phyloP scores from a whole-genome alignment of 2,113 vertebrate genomes.

The human region DNA sequence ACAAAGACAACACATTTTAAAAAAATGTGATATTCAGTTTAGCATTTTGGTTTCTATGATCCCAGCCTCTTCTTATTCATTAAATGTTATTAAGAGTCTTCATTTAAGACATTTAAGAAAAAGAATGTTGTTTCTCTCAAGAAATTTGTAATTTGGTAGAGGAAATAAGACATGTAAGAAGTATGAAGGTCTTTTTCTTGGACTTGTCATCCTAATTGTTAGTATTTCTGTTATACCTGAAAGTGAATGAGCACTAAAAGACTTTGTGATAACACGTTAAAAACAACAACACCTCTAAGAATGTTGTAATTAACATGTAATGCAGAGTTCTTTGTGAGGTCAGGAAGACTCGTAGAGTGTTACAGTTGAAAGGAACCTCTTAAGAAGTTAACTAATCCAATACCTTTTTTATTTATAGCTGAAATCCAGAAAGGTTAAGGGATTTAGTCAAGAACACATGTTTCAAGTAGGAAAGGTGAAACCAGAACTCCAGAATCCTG shows the following conservation, averaged over 20 bases:
- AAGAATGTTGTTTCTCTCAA: background rate
- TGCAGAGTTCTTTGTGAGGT: background rate
- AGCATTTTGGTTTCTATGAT: constrained; percentile 27
- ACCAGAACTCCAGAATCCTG: background rate
- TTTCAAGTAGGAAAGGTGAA: background rate
- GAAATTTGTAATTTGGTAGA: background rate
- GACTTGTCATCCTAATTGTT: background rate
- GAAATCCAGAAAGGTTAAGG: background rate
- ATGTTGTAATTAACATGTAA: constrained; percentile 20
- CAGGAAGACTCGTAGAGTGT: background rate
- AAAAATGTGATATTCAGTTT: constrained; percentile 1
- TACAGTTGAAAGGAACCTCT: background rate
- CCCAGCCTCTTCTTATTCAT: constrained; percentile 6
- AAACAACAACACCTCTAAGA: background rate
- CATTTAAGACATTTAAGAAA: constrained; percentile 14
- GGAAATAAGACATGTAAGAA: background rate
- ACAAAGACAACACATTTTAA: background rate
- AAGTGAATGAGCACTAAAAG: background rate
- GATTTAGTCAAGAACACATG: background rate
- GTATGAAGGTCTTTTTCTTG: background rate
- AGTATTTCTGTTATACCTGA: background rate
- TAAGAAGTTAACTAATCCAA: background rate
- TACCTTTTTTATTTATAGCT: background rate
- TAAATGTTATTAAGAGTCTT: background rate
- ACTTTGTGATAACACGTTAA: background rate